Conservation (phyloP, 2,888 invertebrate genomes). For the Penaeus monodon region DNA sequence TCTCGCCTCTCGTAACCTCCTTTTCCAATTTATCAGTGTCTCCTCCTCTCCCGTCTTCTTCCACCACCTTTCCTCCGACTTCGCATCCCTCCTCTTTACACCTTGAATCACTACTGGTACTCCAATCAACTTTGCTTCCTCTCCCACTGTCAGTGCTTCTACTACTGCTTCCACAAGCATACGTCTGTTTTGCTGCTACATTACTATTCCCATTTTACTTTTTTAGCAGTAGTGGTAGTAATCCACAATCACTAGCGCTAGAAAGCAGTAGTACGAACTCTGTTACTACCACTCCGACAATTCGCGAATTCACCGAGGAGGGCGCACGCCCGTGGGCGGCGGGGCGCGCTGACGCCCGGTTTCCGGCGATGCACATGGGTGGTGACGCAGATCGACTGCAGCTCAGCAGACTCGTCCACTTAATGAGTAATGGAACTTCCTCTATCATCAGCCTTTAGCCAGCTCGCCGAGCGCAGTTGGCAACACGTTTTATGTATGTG, state of each 20-base stretch:
- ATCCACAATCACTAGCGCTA: too few relatives aligned
- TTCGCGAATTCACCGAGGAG: too few relatives aligned
- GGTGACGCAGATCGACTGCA: not conserved
- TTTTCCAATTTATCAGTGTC: not conserved
- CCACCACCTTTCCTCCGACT: not conserved
- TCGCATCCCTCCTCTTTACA: not conserved
- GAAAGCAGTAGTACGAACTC: too few relatives aligned
- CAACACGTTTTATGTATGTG: not conserved
- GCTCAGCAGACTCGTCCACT: conserved; percentile 7
- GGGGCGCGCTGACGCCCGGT: too few relatives aligned
- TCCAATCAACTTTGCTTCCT: not conserved
- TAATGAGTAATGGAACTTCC: conserved; percentile 28
- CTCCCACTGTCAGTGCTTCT: too few relatives aligned
- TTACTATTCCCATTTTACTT: too few relatives aligned
- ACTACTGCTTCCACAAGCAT: too few relatives aligned
- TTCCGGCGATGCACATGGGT: not conserved
- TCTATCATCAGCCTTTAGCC: not conserved
- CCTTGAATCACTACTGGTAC: not conserved
- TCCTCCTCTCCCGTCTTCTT: not conserved
- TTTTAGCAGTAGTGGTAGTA: too few relatives aligned
- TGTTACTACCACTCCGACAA: too few relatives aligned
- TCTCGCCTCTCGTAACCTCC: too few relatives aligned
- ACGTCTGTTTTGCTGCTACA: too few relatives aligned
- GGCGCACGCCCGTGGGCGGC: too few relatives aligned
- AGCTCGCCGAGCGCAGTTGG: conserved; percentile 9